phyloP scores from a whole-genome alignment of 2,797 vertebrate genomes.

The Buceros bicornis region DNA sequence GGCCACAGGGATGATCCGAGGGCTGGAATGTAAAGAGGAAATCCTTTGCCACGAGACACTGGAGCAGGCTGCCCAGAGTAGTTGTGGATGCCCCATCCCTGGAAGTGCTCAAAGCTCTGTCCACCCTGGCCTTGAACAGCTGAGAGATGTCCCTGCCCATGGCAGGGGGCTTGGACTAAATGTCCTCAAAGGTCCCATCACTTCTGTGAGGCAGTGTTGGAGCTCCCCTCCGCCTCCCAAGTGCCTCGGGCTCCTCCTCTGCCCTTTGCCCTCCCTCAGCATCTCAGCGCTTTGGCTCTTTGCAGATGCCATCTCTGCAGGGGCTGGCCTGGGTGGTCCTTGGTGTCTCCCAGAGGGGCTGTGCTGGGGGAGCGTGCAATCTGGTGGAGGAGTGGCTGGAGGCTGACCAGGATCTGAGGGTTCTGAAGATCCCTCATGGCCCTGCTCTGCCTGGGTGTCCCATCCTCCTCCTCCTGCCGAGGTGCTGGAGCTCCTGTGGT shows the following conservation, averaged over 20 bases:
- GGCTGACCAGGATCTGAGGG: neutral
- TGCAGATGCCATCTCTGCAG: neutral
- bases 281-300: neutral
- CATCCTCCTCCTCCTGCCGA: fast-evolving
- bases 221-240: neutral
- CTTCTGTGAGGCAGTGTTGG: neutral
- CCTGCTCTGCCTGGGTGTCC: neutral
- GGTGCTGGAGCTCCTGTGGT: neutral
- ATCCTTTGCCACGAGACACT: neutral
- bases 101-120: neutral
- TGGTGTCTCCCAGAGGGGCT: neutral
- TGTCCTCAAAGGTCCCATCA: neutral
- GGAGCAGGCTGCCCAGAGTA: neutral
- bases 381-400: neutral
- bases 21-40: too few relatives aligned
- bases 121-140: too few relatives aligned
- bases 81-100: neutral
- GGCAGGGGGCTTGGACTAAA: neutral
- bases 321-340: too few relatives aligned
- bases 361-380: neutral
- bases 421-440: neutral
- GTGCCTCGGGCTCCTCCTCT: neutral
- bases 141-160: neutral
- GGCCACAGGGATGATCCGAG: too few relatives aligned
- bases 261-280: fast-evolving